These are phyloP conservation scores for Cephalopachus bancanus DNA, from an alignment of 2,797 vertebrate genomes.

Conservation along the genomic window DNA sequence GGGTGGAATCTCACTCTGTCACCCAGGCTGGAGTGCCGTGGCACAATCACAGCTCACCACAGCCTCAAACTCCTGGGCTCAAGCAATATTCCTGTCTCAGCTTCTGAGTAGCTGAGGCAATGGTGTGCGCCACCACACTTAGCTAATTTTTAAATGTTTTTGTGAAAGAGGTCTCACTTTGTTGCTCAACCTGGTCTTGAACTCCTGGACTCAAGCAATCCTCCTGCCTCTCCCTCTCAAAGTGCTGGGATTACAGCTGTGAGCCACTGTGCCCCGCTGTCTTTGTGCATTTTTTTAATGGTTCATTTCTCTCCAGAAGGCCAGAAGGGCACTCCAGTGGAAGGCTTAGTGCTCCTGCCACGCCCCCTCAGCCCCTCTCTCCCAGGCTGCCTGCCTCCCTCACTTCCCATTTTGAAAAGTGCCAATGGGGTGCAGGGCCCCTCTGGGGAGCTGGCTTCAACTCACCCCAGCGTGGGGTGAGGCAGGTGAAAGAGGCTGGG, in stretches of 20 bases:
- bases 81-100: neutral
- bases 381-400: neutral
- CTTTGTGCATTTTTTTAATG: neutral
- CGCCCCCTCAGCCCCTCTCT: neutral
- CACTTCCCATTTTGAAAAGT: neutral
- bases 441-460: neutral
- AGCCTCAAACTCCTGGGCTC: neutral
- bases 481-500: neutral
- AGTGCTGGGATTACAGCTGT: neutral
- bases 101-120: neutral
- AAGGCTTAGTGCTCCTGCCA: neutral
- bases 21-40: neutral
- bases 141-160: neutral
- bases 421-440: neutral
- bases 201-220: neutral
- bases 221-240: neutral
- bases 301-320: neutral
- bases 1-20: neutral
- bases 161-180: neutral
- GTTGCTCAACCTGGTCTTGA: neutral
- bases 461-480: neutral
- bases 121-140: neutral
- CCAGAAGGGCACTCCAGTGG: neutral
- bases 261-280: neutral
- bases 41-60: neutral